phyloP scores from a whole-genome alignment of 2,113 vertebrate species.

The Romanogobio albipinnatus region DNA sequence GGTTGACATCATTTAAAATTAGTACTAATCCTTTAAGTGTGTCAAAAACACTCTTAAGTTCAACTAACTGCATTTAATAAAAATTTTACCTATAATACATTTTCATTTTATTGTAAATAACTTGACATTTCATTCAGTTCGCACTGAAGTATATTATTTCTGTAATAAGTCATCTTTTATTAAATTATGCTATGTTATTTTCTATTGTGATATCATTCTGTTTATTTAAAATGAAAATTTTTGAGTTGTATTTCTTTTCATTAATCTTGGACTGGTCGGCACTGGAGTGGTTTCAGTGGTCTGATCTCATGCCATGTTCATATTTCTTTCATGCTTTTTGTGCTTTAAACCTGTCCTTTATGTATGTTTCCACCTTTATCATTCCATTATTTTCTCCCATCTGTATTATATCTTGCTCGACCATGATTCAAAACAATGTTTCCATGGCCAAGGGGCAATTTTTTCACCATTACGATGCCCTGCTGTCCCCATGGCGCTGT shows the following conservation, averaged over 20 bases:
- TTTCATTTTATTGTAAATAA: background rate
- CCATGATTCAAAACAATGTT: slow-evolving; percentile 9
- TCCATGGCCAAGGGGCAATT: slow-evolving; percentile 20
- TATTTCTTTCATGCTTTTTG: slow-evolving; percentile 27
- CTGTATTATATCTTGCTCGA: background rate
- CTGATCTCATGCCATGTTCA: background rate
- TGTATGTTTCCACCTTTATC: slow-evolving; percentile 24
- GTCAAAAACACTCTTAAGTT: background rate
- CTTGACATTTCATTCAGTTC: too few species aligned
- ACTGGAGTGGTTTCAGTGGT: background rate
- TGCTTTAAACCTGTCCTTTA: background rate
- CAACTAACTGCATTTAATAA: background rate
- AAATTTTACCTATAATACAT: background rate
- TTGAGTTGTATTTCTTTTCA: background rate
- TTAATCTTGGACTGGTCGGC: background rate
- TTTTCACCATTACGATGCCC: slow-evolving; percentile 24
- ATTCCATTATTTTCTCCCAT: slow-evolving; percentile 23
- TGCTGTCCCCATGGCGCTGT: slow-evolving; percentile 9
- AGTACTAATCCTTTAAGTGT: too few species aligned
- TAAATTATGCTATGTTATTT: background rate
- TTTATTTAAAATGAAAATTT: background rate
- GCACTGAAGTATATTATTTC: background rate
- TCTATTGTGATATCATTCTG: background rate
- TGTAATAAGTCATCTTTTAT: too few species aligned
- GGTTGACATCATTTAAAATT: too few species aligned